Conservation (phyloP, 2,888 invertebrate genomes). For the Nomada lathburiana region DNA sequence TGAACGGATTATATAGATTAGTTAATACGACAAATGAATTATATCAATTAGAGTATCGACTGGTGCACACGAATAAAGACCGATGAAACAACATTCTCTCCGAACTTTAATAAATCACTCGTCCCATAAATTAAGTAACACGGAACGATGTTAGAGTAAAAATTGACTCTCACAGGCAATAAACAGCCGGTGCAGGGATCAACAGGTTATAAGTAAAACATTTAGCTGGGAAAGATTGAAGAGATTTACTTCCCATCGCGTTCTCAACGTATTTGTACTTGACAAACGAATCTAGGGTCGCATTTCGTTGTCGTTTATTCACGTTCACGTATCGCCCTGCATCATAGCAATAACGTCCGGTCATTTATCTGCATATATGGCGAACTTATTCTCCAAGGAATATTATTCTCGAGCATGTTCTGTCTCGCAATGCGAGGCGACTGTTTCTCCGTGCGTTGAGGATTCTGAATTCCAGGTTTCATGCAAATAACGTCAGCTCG, state of each 20-base stretch:
- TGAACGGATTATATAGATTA: too few relatives aligned
- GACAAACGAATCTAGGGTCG: constrained; percentile 22
- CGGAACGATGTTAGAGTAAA: too few relatives aligned
- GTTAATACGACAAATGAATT: not conserved
- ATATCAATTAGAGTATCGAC: not conserved
- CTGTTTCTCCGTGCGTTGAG: constrained; percentile 35
- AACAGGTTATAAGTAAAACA: constrained; percentile 39
- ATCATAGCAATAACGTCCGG: constrained; percentile 26
- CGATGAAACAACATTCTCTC: too few relatives aligned
- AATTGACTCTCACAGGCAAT: too few relatives aligned
- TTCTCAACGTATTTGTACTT: constrained; percentile 8
- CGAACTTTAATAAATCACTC: not conserved
- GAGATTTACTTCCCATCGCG: constrained; percentile 12
- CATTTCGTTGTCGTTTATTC: constrained; percentile 16
- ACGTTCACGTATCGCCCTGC: constrained; percentile 29
- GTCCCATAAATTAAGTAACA: not conserved
- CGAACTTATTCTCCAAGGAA: constrained; percentile 16
- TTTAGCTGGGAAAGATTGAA: constrained; percentile 6
- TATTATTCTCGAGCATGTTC: constrained; percentile 50
- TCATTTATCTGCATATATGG: constrained; percentile 44
- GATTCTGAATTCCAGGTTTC: constrained; percentile 52
- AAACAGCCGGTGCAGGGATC: not conserved
- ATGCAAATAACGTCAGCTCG: constrained; percentile 44
- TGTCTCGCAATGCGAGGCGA: constrained; percentile 18
- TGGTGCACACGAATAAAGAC: too few relatives aligned